phyloP scores from a whole-genome alignment of 1,140 invertebrate genomes.

The Aphaenogaster ashmeadi region DNA sequence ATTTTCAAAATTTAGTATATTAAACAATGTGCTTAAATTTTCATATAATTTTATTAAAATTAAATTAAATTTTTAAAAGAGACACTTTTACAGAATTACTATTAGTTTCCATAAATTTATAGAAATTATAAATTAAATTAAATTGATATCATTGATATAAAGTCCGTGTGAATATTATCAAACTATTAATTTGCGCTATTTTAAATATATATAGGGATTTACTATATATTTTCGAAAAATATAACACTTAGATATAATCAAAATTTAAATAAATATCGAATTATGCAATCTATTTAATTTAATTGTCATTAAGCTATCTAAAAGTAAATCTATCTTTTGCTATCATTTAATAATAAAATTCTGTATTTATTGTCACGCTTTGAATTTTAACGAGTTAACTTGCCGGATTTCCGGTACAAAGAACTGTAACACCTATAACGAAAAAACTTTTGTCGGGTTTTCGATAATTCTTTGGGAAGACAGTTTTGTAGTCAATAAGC shows the following conservation, averaged over 20 bases:
- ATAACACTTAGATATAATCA: background rate
- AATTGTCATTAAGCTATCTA: background rate
- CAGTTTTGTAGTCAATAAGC: background rate
- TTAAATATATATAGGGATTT: background rate
- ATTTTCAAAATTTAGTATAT: background rate
- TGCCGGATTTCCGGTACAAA: background rate
- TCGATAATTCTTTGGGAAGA: background rate
- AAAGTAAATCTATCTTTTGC: background rate
- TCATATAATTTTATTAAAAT: background rate
- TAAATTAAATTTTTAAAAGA: background rate
- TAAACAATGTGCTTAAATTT: background rate
- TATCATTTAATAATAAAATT: background rate
- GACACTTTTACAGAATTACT: background rate
- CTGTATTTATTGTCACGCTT: background rate
- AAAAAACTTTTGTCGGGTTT: constrained; percentile 1
- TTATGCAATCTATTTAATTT: constrained; percentile 6
- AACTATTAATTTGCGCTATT: background rate
- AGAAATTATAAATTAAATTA: constrained; percentile 5
- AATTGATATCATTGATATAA: constrained; percentile 6
- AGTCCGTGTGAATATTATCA: background rate
- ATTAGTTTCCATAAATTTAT: background rate
- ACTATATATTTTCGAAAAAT: background rate
- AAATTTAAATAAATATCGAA: background rate
- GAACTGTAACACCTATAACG: background rate
- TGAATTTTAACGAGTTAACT: constrained; percentile 38